Conservation (phyloP, 2,797 vertebrate species). For the Tachyglossus aculeatus region DNA sequence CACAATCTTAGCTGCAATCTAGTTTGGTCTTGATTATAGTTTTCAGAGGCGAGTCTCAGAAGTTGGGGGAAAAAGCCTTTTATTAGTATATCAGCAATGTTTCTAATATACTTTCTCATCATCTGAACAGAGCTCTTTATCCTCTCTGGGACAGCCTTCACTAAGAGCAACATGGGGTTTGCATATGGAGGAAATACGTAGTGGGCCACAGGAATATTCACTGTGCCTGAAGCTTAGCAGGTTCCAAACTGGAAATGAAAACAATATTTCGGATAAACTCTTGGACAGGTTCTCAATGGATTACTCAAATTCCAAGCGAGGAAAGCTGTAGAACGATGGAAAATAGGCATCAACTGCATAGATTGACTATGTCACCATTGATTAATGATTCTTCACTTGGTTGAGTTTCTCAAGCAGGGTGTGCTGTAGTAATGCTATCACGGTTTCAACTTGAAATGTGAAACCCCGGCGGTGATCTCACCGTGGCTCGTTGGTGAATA, state of each 20-base stretch:
- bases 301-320: not conserved
- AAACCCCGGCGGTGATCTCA: conserved; percentile 65
- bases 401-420: conserved; percentile 46
- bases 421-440: conserved; percentile 48
- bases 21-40: too few relatives aligned
- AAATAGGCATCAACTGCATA: not conserved
- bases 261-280: not conserved
- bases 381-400: conserved; percentile 58
- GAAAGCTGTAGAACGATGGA: not conserved
- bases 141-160: too few relatives aligned
- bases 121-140: too few relatives aligned
- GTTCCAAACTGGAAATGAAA: not conserved
- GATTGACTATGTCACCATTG: conserved; percentile 41
- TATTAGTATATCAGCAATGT: too few relatives aligned
- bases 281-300: conserved; percentile 13
- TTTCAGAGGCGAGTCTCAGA: too few relatives aligned
- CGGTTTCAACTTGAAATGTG: conserved; percentile 63
- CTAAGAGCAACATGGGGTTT: too few relatives aligned
- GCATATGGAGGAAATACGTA: too few relatives aligned
- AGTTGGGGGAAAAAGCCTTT: too few relatives aligned
- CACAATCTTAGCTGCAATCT: too few relatives aligned
- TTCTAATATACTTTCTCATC: too few relatives aligned
- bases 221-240: too few relatives aligned
- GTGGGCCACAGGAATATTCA: too few relatives aligned
- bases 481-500: conserved; percentile 56